A percentile compares a stretch with the other conserved stretches of the same genome.
These are phyloP conservation scores for Caenorhabditis remanei DNA, from an alignment of 1,140 invertebrate genomes.

Conservation along the genomic window DNA sequence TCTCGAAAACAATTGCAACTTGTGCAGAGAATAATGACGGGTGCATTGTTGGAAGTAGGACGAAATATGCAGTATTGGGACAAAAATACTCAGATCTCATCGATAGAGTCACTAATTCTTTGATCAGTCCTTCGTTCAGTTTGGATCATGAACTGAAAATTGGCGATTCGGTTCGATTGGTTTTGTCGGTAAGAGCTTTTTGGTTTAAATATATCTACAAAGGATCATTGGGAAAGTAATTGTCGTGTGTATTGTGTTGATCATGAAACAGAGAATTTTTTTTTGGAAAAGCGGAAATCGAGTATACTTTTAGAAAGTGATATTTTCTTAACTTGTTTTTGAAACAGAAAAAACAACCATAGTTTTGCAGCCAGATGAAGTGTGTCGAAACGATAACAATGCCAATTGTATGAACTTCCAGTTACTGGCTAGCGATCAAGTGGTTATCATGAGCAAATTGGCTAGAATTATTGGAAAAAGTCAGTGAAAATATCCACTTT, in stretches of 20 bases:
- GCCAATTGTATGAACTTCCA: background rate
- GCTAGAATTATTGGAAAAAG: conserved; percentile 32
- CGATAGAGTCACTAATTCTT: conserved; percentile 21
- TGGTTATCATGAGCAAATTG: conserved; percentile 39
- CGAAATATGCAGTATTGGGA: conserved; percentile 8
- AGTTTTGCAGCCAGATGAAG: conserved; percentile 1
- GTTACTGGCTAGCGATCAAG: conserved; percentile 21
- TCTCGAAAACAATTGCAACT: conserved; percentile 20
- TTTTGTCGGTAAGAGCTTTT: background rate
- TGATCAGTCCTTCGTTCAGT: conserved; percentile 25
- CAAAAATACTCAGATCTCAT: conserved; percentile 29
- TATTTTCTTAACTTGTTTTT: background rate
- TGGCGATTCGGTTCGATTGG: conserved; percentile 11
- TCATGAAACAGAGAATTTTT: background rate
- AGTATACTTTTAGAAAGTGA: too few species aligned
- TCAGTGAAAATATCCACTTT: background rate
- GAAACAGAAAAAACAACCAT: background rate
- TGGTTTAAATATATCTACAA: background rate
- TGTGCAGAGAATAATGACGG: conserved; percentile 32
- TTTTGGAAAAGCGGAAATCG: too few species aligned
- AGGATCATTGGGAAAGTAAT: too few species aligned
- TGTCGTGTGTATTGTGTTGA: too few species aligned
- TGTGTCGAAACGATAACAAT: background rate
- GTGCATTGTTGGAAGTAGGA: conserved; percentile 32
- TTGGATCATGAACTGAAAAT: conserved; percentile 9